Conservation (phyloP, 2,797 vertebrate genomes). For the Thaleichthys pacificus region DNA sequence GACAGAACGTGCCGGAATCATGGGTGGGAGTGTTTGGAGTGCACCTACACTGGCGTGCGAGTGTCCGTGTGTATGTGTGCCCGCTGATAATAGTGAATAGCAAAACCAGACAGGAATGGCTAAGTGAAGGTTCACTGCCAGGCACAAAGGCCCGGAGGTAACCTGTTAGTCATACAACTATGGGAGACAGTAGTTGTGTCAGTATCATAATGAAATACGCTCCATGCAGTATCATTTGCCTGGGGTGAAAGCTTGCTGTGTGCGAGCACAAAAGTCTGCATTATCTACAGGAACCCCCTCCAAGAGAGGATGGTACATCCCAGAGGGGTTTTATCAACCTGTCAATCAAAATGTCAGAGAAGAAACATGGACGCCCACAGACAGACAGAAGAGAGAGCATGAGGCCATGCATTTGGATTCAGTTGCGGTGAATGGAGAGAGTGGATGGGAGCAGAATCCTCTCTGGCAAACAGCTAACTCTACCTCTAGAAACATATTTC, state of each 20-base stretch:
- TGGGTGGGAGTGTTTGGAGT: conserved; percentile 53
- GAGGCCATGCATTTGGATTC: background rate
- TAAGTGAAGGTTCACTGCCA: conserved; percentile 1
- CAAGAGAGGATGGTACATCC: background rate
- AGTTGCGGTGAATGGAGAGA: background rate
- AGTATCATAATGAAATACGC: conserved; percentile 16
- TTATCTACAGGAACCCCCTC: conserved; percentile 1
- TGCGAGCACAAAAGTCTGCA: background rate
- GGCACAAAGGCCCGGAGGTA: conserved; percentile 7
- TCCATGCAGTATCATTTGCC: conserved; percentile 9
- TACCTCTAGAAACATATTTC: too few relatives aligned
- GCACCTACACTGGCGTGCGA: conserved; percentile 18
- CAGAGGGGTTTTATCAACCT: background rate
- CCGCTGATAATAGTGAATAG: conserved; percentile 11
- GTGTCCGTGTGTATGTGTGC: conserved; percentile 14
- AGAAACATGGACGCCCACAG: background rate
- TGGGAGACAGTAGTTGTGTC: conserved; percentile 3
- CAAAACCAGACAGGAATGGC: background rate
- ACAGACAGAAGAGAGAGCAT: background rate
- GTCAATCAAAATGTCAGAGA: conserved; percentile 3
- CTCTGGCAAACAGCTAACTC: too few relatives aligned
- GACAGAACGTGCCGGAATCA: conserved; percentile 66
- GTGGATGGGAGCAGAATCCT: background rate
- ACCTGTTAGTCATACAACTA: conserved; percentile 12
- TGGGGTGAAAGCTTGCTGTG: background rate